Base-by-base conservation (phyloP, 2,797 vertebrate species). In the Pantherophis alleghaniensis region DNA sequence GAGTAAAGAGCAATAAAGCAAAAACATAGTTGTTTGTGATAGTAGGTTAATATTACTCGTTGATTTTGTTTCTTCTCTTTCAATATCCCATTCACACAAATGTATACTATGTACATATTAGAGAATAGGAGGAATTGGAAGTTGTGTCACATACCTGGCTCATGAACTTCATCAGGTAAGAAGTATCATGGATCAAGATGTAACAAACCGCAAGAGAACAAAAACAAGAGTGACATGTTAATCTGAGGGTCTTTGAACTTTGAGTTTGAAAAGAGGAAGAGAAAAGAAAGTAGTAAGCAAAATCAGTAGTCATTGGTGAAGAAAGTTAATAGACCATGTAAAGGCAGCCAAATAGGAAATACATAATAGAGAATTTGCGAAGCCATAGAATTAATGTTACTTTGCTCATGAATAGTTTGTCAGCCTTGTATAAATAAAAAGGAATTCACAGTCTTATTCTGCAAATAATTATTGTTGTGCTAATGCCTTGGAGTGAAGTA, bases 101-200 rank as follows among this genome's bases (percentile, higher is more conserved):
- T n/a, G 55, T 88, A 28, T 87, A 92, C n/a, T 89, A 60, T 61
- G 12, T 88, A 20, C 0, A 16, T 28, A 61, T 91, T 95, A 96
- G 90, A 95, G 86, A 89, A 57, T 89, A 89, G 74, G 94, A 94
- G 91, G 90, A 96, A 92, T 93, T 95, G 96, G 95, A 97, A 95
- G 96, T 97, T 95, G n/a, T 96, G 96, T 97, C 98, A 98, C 98
- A 97, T 99, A 99, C 99, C 98, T 99, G 99, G 98, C 97, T 98
- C 97, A 95, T 97, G 96, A 97, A 94, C 96, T 97, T 97, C 98
- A 94, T 97, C 96, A 94, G 93, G 89, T 94, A 95, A 94, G 96
- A 97, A 97, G 97, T 96, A 92, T 97, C 97, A 97, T 96, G 95
- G 96, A 97, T 96, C 95, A 96, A 96, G 95, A 92, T 95, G 96